Evolutionary conservation across 2,888 invertebrate genomes (phyloP).

Genomic region (Desoria tigrina): DNA sequence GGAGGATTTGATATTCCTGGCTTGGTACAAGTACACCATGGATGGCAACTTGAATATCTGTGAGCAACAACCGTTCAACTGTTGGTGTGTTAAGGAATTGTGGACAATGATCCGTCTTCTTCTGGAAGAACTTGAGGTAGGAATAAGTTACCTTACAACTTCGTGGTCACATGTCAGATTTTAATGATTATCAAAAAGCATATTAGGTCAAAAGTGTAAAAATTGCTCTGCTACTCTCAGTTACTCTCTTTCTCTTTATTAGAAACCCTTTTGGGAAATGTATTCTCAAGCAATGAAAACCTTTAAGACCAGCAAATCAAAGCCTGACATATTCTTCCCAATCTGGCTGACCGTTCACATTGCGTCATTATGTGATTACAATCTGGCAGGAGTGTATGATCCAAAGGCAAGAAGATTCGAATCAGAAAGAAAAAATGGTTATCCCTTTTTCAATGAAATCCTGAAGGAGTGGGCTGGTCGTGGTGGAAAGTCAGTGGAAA

Average conservation of each 20-base stretch:
- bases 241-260: too few relatives aligned
- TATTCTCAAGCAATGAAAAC: slow-evolving; percentile 13
- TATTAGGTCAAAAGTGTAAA: too few relatives aligned
- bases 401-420: not conserved
- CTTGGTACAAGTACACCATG: slow-evolving; percentile 31
- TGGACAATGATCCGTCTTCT: slow-evolving; percentile 63
- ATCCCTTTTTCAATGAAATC: slow-evolving; percentile 30
- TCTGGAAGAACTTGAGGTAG: slow-evolving; percentile 56
- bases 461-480: slow-evolving; percentile 34
- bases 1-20: slow-evolving; percentile 42
- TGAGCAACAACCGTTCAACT: slow-evolving; percentile 62
- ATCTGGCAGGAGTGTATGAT: slow-evolving; percentile 28
- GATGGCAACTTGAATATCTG: not conserved
- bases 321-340: slow-evolving; percentile 27
- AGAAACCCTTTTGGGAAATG: slow-evolving; percentile 24
- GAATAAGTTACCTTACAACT: too few relatives aligned
- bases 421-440: slow-evolving; percentile 27
- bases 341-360: slow-evolving; percentile 44
- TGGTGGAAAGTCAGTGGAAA: slow-evolving; percentile 35
- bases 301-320: slow-evolving; percentile 18
- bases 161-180: too few relatives aligned
- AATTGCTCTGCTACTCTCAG: too few relatives aligned
- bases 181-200: too few relatives aligned
- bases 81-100: slow-evolving; percentile 63
- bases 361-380: slow-evolving; percentile 37